Evolutionary conservation across 2,888 invertebrate genomes (phyloP), one percentile per base, ranked within the genome.

Genomic region (Parnassius glacialis): DNA sequence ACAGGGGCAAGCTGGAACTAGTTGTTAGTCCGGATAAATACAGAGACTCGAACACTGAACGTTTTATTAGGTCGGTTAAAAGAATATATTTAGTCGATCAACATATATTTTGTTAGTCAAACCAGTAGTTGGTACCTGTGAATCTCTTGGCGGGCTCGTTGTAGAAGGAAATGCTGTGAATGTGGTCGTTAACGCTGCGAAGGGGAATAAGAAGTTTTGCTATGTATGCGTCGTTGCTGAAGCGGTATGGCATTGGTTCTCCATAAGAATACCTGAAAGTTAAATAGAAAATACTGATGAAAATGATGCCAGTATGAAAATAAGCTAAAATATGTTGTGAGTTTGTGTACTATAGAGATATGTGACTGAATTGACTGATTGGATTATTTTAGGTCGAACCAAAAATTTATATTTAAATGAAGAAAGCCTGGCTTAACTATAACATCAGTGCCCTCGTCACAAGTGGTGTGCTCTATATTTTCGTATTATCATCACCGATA

Each of bases 201-300:
- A 93, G 88, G 2, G 95, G 95, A 72, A 94, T 87, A 66, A 95
- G 84, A 68, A 96, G 89, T 71, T 94, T 94, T 62, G 94, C 93
- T 67, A 96, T 92, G 87, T 96, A 96, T 64, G 95, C 94, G 75
- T 96, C 95, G 78, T 93, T 93, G 79, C 90, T 90, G 80, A 94
- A 93, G 78, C 94, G 93, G 78, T 93, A 93, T 55, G 94, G 93
- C 54, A 93, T 73, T 54, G 90, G 88, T 72, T 90, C 90, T 59
- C 89, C 89, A 69, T 90, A 84, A 57, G 83, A 81, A 71, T 94
- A 93, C 78, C 94, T 94, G 85, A 60, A 70, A 67, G 42, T 57
- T 20, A 25, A 13, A 12, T 50, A 34, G 20, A 56, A 45, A 20
- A 41, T 13, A 34, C 7, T 34, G 34, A 34, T 34, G 25, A 34